A percentile compares a stretch with the other conserved stretches of the same genome.
phyloP scores from a whole-genome alignment of 2,113 vertebrate species.

The Megaceryle maxima region DNA sequence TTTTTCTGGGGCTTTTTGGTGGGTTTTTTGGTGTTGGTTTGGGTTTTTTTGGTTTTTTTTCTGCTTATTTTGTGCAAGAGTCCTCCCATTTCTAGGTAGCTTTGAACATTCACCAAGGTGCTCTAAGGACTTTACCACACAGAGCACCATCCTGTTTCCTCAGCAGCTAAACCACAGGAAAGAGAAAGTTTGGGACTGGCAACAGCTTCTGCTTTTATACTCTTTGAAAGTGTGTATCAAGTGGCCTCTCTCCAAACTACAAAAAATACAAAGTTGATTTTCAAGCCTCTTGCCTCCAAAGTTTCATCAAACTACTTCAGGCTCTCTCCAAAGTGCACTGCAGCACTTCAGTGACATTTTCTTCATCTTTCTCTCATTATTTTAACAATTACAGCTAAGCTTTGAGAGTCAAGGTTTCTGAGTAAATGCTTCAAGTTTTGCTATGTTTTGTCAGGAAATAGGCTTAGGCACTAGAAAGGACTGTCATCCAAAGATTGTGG shows the following conservation, averaged over 20 bases:
- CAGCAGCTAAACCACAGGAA: not conserved
- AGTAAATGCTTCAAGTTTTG: not conserved
- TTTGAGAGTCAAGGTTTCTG: not conserved
- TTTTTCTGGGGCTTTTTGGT: not conserved
- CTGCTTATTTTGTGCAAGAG: not conserved
- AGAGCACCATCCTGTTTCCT: not conserved
- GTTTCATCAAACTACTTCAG: not conserved
- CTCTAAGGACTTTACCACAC: not conserved
- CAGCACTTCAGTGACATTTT: not conserved
- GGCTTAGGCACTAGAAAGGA: not conserved
- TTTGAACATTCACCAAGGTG: not conserved
- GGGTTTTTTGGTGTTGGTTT: too few relatives aligned
- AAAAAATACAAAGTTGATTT: not conserved
- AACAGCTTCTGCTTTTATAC: not conserved
- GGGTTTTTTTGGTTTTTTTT: not conserved
- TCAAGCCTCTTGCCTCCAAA: not conserved
- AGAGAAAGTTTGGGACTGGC: not conserved
- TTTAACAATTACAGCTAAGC: not conserved
- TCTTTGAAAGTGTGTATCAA: not conserved
- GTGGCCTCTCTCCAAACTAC: not conserved
- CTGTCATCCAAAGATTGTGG: not conserved
- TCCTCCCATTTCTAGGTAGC: not conserved
- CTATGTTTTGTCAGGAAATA: not conserved
- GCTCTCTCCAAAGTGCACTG: not conserved
- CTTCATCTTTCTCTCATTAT: not conserved